These are phyloP conservation scores for Desoria tigrina DNA, from an alignment of 2,888 invertebrate species.

Conservation along the genomic window DNA sequence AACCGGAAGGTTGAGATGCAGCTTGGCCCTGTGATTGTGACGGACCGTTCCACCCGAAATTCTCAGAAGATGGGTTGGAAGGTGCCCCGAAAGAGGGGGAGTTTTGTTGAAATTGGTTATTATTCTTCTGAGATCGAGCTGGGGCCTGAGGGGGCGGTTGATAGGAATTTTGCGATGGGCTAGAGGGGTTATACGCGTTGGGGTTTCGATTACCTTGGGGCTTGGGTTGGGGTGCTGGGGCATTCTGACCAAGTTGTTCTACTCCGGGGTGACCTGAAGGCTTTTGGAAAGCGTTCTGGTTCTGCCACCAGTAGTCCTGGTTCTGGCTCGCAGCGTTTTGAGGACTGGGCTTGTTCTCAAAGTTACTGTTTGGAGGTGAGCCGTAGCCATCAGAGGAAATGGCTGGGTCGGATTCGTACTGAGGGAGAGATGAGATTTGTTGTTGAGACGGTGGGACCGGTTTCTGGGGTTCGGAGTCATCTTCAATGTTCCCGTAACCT, in stretches of 20 bases:
- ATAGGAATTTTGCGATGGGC: neutral
- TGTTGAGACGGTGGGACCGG: conserved; percentile 17
- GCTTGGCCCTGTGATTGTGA: neutral
- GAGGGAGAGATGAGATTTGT: conserved; percentile 27
- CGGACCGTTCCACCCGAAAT: neutral
- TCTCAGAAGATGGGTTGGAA: conserved; percentile 6
- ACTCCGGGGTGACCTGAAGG: conserved; percentile 52
- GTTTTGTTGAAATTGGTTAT: conserved; percentile 4
- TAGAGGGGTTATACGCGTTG: conserved; percentile 18
- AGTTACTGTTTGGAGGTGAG: neutral
- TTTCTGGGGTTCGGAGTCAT: conserved; percentile 12
- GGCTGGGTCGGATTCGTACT: conserved; percentile 22
- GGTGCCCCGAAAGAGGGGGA: neutral
- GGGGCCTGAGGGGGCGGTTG: neutral
- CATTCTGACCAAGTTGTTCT: conserved; percentile 26
- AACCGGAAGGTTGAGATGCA: conserved; percentile 9
- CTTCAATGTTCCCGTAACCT: conserved; percentile 27
- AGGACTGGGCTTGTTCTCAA: neutral
- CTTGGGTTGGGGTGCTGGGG: conserved; percentile 18
- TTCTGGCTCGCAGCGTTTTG: conserved; percentile 10
- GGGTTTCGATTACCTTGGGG: conserved; percentile 13
- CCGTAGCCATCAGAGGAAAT: neutral
- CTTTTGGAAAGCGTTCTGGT: conserved; percentile 47
- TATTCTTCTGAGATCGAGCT: neutral
- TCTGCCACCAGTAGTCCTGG: conserved; percentile 48